Base-by-base conservation (phyloP, 2,888 invertebrate genomes). In the Callyntrura guangdongensis region DNA sequence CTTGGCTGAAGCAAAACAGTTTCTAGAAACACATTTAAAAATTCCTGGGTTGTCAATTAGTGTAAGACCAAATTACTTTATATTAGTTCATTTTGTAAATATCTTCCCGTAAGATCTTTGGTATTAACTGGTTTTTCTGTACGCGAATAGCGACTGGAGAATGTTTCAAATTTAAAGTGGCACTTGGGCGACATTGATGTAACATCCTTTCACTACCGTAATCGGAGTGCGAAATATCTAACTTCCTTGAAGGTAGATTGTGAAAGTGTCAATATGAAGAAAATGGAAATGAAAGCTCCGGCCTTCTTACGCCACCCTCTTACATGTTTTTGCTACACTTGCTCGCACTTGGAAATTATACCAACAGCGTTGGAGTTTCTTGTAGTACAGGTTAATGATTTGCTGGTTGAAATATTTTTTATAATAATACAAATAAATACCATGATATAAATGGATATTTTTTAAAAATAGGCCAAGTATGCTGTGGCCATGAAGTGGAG, bases 251-350 rank as follows among this genome's bases (percentile, higher is more conserved):
- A 83, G 47, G 77, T 49, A 3, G 91, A 91, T 49, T 91, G 83
- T 69, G 89, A 90, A 25, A 25, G 1, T 27, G 74, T 83, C n/a
- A 49, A 82, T n/a, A 83, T 89, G 20, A 82, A 89, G 59, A 53
- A 45, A n/a, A 59, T 82, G 56, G 77, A 90, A 56, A 81, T 92
- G 81, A 61, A 11, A 72, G 83, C 87, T 0, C 92, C 92, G 0
- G 22, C 47, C 4, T 92, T 90, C 64, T 92, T 6, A 6, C 83
- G 88, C 4, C 92, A 92, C 72, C 86, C 87, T 25, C 67, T 90
- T 8, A 77, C 81, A n/a, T 92, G 92, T 45, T 72, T 61, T 53
- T 92, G 92, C 72, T 92, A 92, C 27, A 87, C 87, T 14, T 92
- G 90, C 20, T 25, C 49, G 2, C 90, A 92, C 49, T 74, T 87